Percentiles rank a stretch among this genome's conserved stretches.
phyloP scores from a whole-genome alignment of 2,113 vertebrate species.

The Ursus arctos region DNA sequence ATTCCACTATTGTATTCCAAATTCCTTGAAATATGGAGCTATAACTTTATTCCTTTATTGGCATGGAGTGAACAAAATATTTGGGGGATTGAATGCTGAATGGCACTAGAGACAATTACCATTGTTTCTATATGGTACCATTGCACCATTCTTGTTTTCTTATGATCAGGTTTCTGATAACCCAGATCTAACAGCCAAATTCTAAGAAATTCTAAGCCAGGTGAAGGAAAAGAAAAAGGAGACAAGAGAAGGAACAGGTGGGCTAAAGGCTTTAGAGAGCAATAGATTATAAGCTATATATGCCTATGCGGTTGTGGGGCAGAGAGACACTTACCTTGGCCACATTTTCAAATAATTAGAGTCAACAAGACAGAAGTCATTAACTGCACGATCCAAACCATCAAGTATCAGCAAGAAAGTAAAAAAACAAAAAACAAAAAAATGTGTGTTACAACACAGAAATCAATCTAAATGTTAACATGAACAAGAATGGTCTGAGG shows the following conservation, averaged over 20 bases:
- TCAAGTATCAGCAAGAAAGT: neutral
- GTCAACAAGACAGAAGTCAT: neutral
- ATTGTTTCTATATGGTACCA: neutral
- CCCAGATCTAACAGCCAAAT: neutral
- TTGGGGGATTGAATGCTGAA: neutral
- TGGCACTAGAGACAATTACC: neutral
- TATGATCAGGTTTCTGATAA: neutral
- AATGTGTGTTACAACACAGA: neutral
- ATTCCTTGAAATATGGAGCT: neutral
- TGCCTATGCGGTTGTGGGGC: rapidly evolving
- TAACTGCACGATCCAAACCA: neutral
- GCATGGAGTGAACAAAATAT: neutral
- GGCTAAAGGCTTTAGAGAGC: neutral
- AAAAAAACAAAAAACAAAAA: neutral
- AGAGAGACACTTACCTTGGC: neutral
- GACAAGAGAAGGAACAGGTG: neutral
- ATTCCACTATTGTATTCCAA: neutral
- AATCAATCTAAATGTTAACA: neutral
- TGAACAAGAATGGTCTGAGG: neutral
- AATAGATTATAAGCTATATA: neutral
- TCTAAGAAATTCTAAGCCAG: neutral
- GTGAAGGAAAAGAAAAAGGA: neutral
- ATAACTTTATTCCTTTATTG: neutral
- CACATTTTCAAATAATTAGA: neutral
- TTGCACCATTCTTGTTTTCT: neutral